A percentile compares a stretch with the other conserved stretches of the same genome.
These are phyloP conservation scores for Drosophila tristis DNA, from an alignment of 1,140 invertebrate species.

Conservation along the genomic window DNA sequence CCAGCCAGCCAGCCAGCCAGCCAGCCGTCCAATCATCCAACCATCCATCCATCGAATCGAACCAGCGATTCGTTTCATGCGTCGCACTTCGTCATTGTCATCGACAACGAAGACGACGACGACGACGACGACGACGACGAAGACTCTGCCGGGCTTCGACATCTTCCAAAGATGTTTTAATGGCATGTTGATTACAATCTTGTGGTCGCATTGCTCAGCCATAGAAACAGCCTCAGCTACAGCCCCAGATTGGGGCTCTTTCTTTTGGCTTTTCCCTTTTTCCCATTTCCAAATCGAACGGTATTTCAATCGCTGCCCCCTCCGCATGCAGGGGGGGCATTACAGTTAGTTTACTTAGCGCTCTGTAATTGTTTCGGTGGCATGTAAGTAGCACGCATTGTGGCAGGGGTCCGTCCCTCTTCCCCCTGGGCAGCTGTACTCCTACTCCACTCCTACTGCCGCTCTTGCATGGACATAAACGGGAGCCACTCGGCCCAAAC, in stretches of 20 bases:
- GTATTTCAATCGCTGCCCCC: conserved; percentile 64
- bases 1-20: conserved; percentile 19
- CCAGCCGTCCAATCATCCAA: conserved; percentile 37
- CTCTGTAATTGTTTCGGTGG: conserved; percentile 82
- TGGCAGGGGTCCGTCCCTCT: conserved; percentile 5
- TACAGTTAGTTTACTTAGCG: conserved; percentile 82
- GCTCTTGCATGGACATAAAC: conserved; percentile 61
- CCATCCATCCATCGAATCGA: conserved; percentile 23
- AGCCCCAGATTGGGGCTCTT: conserved; percentile 37
- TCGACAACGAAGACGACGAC: conserved; percentile 54
- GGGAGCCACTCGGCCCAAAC: conserved; percentile 72
- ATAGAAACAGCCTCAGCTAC: no score
- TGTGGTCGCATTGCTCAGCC: conserved; percentile 58
- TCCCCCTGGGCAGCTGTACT: background rate
- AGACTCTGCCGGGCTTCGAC: conserved; percentile 44
- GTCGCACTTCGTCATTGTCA: conserved; percentile 74
- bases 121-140: conserved; percentile 42
- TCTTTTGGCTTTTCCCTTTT: conserved; percentile 60
- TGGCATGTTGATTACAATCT: conserved; percentile 83
- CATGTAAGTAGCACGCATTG: conserved; percentile 82
- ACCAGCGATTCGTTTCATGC: conserved; percentile 69
- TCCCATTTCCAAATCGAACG: conserved; percentile 51
- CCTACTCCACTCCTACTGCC: conserved; percentile 1
- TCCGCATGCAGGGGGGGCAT: conserved; percentile 34
- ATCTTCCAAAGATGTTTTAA: conserved; percentile 79